phyloP scores from a whole-genome alignment of 2,888 invertebrate genomes.

The Parnassius mnemosyne region DNA sequence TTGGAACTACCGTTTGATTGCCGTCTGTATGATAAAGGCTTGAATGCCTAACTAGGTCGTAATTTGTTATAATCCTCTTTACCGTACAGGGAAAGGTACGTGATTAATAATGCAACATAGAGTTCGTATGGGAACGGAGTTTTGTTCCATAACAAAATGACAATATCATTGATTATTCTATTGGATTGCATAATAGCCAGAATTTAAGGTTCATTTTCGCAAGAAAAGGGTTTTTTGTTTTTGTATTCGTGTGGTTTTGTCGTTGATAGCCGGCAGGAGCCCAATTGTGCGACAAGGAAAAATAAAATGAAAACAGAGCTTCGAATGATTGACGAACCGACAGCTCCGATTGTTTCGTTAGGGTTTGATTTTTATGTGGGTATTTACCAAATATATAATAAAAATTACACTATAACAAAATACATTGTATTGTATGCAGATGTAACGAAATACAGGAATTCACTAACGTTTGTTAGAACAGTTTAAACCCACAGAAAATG shows the following conservation, averaged over 20 bases:
- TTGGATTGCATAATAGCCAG: not conserved
- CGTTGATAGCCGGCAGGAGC: slow-evolving; percentile 14
- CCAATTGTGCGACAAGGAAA: slow-evolving; percentile 28
- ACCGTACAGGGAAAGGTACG: slow-evolving; percentile 32
- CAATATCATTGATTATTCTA: not conserved
- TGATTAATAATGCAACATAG: slow-evolving; percentile 32
- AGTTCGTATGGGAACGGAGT: slow-evolving; percentile 14
- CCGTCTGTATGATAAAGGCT: slow-evolving; percentile 5
- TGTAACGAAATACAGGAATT: slow-evolving; percentile 2
- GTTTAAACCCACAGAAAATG: slow-evolving; percentile 4
- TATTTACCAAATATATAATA: too few species aligned
- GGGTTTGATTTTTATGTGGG: not conserved
- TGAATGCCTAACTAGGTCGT: slow-evolving; percentile 11
- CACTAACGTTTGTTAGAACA: not conserved
- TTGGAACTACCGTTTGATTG: slow-evolving; percentile 12
- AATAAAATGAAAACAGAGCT: slow-evolving; percentile 27
- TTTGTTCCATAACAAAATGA: slow-evolving; percentile 9
- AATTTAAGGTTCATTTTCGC: slow-evolving; percentile 8
- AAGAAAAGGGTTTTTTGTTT: not conserved
- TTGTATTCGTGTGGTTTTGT: slow-evolving; percentile 1
- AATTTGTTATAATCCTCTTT: slow-evolving; percentile 39
- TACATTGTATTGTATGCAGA: too few species aligned
- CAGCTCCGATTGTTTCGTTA: slow-evolving; percentile 30
- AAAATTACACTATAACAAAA: too few species aligned
- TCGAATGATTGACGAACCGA: slow-evolving; percentile 34